These are phyloP conservation scores for Plotosus lineatus DNA, from an alignment of 2,113 vertebrate species.

Conservation along the genomic window DNA sequence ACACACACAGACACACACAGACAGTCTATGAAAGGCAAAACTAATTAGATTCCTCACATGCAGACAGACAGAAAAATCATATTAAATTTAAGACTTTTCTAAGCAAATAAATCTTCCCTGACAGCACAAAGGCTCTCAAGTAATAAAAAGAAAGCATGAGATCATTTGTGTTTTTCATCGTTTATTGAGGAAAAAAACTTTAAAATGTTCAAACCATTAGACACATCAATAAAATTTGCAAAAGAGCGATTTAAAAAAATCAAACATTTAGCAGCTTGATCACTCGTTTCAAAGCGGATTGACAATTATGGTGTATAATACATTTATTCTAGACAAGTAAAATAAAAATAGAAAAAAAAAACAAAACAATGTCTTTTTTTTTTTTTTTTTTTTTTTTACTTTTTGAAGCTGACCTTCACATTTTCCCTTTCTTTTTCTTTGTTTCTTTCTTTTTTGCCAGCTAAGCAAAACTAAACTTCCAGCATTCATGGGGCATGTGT, in stretches of 20 bases:
- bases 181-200: constrained; percentile 71
- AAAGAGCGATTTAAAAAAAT: constrained; percentile 69
- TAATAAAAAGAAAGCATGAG: constrained; percentile 11
- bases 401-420: no score
- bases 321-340: constrained; percentile 71
- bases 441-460: not conserved
- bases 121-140: not conserved
- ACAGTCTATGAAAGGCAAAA: not conserved
- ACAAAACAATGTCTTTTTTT: constrained; percentile 57
- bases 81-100: not conserved
- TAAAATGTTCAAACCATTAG: constrained; percentile 66
- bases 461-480: constrained; percentile 8
- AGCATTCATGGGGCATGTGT: constrained; percentile 15
- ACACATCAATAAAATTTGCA: constrained; percentile 62
- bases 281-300: constrained; percentile 69
- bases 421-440: not conserved
- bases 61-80: not conserved
- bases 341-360: constrained; percentile 65
- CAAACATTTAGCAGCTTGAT: constrained; percentile 68
- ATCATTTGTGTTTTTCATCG: constrained; percentile 49
- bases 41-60: not conserved
- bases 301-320: constrained; percentile 61
- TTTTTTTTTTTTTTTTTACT: constrained; percentile 47
- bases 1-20: no score
- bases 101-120: not conserved